A percentile compares a stretch with the other conserved stretches of the same genome.
Conservation (phyloP, 2,113 vertebrate species). For the Dolichallabes microphthalmus region DNA sequence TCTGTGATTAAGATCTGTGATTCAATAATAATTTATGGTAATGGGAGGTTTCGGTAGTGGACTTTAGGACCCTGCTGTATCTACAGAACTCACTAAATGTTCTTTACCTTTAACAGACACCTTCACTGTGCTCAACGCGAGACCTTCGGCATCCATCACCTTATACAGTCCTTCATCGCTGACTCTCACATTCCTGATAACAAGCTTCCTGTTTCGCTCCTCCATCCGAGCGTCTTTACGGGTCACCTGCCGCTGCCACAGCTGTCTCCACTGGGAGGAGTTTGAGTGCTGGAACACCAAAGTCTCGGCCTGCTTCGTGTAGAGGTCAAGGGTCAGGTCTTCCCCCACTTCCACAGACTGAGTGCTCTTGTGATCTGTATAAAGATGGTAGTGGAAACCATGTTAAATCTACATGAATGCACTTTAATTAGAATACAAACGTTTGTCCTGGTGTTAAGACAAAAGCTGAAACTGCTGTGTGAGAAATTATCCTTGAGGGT, state of each 20-base stretch:
- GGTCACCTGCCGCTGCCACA: constrained; percentile 56
- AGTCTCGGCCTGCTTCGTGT: constrained; percentile 52
- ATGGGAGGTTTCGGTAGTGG: too few relatives aligned
- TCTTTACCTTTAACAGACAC: constrained; percentile 60
- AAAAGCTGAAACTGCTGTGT: not conserved
- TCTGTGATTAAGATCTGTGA: not conserved
- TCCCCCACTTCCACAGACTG: constrained; percentile 35
- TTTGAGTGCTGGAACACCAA: constrained; percentile 62
- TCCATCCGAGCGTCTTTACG: constrained; percentile 9
- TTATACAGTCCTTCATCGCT: constrained; percentile 63
- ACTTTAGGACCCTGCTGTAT: not conserved
- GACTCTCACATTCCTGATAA: constrained; percentile 22
- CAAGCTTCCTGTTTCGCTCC: constrained; percentile 33
- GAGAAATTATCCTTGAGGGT: not conserved
- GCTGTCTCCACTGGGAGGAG: constrained; percentile 23
- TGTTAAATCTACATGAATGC: not conserved
- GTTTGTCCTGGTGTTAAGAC: not conserved
- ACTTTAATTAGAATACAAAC: not conserved
- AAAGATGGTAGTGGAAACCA: not conserved
- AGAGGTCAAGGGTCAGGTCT: constrained; percentile 62
- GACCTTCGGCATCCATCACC: constrained; percentile 63
- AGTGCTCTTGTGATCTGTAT: constrained; percentile 58
- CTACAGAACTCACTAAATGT: not conserved
- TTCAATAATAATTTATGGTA: not conserved
- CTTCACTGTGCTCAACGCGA: constrained; percentile 65